These are phyloP conservation scores for Calosoma granatense DNA, from an alignment of 1,140 invertebrate species.

Conservation along the genomic window DNA sequence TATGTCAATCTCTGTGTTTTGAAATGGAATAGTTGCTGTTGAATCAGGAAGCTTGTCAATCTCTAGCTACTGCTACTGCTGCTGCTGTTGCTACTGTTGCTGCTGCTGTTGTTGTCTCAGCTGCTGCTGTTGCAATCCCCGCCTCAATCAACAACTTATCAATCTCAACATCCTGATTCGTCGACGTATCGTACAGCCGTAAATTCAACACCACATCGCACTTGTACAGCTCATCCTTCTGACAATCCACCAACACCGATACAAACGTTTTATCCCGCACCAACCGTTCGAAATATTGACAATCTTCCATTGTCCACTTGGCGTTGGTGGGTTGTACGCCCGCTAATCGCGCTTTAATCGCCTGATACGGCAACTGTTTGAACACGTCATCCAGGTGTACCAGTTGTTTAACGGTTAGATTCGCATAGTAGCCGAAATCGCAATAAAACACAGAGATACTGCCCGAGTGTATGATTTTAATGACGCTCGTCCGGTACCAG, in stretches of 20 bases:
- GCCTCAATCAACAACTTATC: constrained; percentile 26
- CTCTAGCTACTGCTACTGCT: too few species aligned
- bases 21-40: too few species aligned
- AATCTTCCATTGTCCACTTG: constrained; percentile 32
- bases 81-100: too few species aligned
- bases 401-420: constrained; percentile 33
- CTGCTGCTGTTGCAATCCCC: too few species aligned
- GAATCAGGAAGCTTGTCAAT: too few species aligned
- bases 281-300: constrained; percentile 27
- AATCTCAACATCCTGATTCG: constrained; percentile 26
- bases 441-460: constrained; percentile 42
- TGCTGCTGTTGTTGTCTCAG: too few species aligned
- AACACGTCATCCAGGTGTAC: constrained; percentile 37
- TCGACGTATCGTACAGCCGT: constrained; percentile 26
- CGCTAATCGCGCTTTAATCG: constrained; percentile 42
- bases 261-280: constrained; percentile 24
- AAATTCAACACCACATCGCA: constrained; percentile 27
- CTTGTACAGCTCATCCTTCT: constrained; percentile 28
- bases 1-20: too few species aligned
- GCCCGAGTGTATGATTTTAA: constrained; percentile 34
- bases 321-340: constrained; percentile 30
- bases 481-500: constrained; percentile 36
- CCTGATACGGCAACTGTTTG: constrained; percentile 43
- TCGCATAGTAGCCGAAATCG: constrained; percentile 42
- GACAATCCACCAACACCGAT: constrained; percentile 23